Evolutionary conservation across 2,113 vertebrate species (phyloP).

Genomic region (Sphyrna mokarran): DNA sequence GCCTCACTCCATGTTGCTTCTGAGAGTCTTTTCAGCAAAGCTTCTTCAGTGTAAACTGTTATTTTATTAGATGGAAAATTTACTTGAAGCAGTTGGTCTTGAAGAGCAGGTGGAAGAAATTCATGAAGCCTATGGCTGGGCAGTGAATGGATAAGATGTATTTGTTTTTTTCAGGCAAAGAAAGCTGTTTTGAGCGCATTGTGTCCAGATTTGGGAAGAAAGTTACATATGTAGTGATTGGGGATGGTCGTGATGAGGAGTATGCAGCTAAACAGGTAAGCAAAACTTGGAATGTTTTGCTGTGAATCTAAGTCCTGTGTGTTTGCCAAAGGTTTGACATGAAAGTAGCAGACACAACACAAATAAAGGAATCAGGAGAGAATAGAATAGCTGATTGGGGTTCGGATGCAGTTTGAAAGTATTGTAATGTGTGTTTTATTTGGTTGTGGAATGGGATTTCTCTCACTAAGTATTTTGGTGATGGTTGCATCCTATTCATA

Average conservation of each 20-base stretch:
- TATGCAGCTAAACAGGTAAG: slow-evolving; percentile 94
- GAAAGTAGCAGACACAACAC: neutral
- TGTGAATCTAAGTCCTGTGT: neutral
- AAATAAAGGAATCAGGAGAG: neutral
- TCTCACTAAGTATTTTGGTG: neutral
- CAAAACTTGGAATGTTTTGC: neutral
- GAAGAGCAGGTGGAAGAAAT: neutral
- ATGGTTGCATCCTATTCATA: neutral
- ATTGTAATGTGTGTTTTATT: neutral
- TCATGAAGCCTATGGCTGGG: neutral
- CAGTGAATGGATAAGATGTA: neutral
- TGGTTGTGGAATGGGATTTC: neutral
- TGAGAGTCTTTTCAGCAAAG: neutral
- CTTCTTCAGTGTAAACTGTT: neutral
- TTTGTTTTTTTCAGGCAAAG: slow-evolving; percentile 68
- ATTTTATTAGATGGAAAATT: neutral
- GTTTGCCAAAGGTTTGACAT: neutral
- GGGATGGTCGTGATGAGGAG: slow-evolving; percentile 93
- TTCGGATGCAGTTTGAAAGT: neutral
- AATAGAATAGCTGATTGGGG: neutral
- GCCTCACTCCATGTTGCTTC: neutral
- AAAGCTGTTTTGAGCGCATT: slow-evolving; percentile 96
- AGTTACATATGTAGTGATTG: slow-evolving; percentile 95
- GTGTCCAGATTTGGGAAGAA: slow-evolving; percentile 93
- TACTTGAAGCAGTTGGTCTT: neutral